These are phyloP conservation scores for Megaceryle maxima DNA, from an alignment of 2,113 vertebrate species.

Conservation along the genomic window DNA sequence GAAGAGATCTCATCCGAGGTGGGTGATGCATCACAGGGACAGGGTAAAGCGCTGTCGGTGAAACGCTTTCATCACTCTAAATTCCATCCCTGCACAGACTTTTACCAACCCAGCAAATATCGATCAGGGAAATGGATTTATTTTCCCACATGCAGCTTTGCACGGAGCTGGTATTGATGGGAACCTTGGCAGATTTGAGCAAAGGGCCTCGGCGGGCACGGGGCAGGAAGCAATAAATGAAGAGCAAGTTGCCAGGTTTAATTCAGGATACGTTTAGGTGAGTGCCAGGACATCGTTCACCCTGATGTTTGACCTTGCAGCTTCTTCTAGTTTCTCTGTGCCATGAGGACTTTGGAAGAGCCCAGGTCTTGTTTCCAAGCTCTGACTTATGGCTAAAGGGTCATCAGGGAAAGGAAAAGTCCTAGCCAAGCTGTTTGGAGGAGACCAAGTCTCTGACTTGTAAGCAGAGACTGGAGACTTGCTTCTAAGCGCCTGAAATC, in stretches of 20 bases:
- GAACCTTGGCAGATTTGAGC: background rate
- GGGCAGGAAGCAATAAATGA: background rate
- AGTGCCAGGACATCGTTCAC: rapidly evolving
- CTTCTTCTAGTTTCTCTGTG: background rate
- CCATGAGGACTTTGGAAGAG: background rate
- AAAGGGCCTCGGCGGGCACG: rapidly evolving
- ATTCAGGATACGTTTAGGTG: background rate
- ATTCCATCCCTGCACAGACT: background rate
- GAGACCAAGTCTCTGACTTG: background rate
- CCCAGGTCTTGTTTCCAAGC: background rate
- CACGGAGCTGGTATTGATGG: background rate
- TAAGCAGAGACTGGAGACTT: background rate
- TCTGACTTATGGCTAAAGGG: background rate
- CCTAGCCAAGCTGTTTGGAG: background rate
- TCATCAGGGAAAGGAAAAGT: background rate
- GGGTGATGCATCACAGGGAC: background rate
- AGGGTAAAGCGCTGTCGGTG: rapidly evolving
- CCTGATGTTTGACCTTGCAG: background rate
- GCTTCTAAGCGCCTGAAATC: background rate
- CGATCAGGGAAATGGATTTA: background rate
- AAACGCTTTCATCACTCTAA: background rate
- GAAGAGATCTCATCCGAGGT: background rate
- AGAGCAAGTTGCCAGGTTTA: background rate
- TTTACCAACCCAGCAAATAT: background rate
- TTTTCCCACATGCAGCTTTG: background rate